A percentile compares a stretch with the other conserved stretches of the same genome.
Conservation (phyloP, 1,140 invertebrate species). For the Cyclargus thomasi region DNA sequence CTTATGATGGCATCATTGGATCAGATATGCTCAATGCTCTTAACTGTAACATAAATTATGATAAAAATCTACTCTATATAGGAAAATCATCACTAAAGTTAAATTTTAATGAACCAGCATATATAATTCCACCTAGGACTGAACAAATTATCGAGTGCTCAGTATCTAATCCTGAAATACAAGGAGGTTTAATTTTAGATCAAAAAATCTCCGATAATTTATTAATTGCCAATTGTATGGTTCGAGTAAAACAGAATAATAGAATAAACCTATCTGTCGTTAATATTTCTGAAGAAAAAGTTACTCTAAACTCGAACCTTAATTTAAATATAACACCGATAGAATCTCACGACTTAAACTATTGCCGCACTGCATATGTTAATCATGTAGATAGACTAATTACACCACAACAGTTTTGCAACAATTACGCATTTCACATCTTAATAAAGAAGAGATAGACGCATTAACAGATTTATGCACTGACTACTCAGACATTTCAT, state of each 20-base stretch:
- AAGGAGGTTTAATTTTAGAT: constrained; percentile 28
- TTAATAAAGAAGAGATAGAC: constrained; percentile 30
- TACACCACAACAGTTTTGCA: constrained; percentile 21
- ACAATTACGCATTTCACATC: constrained; percentile 26
- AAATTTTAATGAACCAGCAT: constrained; percentile 26
- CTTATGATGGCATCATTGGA: too few relatives aligned
- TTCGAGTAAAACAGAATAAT: constrained; percentile 30
- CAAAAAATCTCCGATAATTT: constrained; percentile 22
- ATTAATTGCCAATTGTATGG: constrained; percentile 28
- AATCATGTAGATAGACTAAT: constrained; percentile 15
- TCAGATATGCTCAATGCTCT: constrained; percentile 25
- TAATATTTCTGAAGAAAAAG: constrained; percentile 17
- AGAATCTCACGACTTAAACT: not conserved
- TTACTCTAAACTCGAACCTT: constrained; percentile 26
- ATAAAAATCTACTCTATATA: constrained; percentile 7
- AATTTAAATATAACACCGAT: constrained; percentile 11
- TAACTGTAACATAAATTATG: constrained; percentile 26
- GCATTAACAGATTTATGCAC: constrained; percentile 24
- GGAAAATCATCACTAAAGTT: constrained; percentile 20
- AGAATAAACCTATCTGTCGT: constrained; percentile 16
- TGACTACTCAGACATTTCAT: constrained; percentile 31
- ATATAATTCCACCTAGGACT: constrained; percentile 25
- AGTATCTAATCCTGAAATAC: constrained; percentile 26
- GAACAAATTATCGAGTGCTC: constrained; percentile 30
- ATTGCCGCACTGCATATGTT: not conserved